A percentile compares a stretch with the other conserved stretches of the same genome.
These are phyloP conservation scores for Drosophila nigrodunni DNA, from an alignment of 1,140 invertebrate genomes.

Conservation along the genomic window DNA sequence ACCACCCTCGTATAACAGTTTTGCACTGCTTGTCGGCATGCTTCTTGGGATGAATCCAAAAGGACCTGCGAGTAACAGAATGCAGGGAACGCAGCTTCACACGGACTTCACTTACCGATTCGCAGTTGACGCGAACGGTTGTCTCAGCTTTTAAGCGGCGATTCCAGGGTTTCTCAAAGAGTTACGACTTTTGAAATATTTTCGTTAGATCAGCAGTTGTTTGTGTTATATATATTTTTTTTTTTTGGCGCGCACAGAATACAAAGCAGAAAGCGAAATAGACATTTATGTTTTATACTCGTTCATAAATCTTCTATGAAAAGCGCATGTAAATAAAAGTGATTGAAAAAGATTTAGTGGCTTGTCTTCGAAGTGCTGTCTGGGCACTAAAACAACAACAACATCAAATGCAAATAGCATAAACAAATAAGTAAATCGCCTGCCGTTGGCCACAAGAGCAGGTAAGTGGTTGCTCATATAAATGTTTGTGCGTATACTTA, in stretches of 20 bases:
- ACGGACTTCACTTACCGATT: slow-evolving; percentile 60
- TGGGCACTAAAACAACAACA: neutral
- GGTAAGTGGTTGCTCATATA: slow-evolving; percentile 16
- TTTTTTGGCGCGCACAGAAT: slow-evolving; percentile 21
- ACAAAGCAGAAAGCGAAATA: neutral
- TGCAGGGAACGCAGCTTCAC: slow-evolving; percentile 21
- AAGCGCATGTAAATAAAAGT: slow-evolving; percentile 7
- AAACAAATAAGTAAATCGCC: slow-evolving; percentile 23
- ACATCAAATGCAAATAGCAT: neutral
- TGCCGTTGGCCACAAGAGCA: slow-evolving; percentile 30
- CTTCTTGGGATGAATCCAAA: slow-evolving; percentile 3
- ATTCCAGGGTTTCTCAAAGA: neutral
- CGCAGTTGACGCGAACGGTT: slow-evolving; percentile 62
- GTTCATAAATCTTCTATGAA: too few species aligned
- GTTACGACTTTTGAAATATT: neutral
- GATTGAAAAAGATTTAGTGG: slow-evolving; percentile 8
- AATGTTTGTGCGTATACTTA: slow-evolving; percentile 6
- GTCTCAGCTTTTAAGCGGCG: slow-evolving; percentile 6
- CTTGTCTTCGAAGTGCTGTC: neutral
- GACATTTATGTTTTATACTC: neutral
- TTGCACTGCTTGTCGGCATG: slow-evolving; percentile 22
- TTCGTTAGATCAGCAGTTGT: too few species aligned
- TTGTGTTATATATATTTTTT: neutral
- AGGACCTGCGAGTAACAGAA: slow-evolving; percentile 11
- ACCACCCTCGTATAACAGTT: slow-evolving; percentile 37